phyloP scores from a whole-genome alignment of 2,113 vertebrate genomes.

The Jaculus jaculus region DNA sequence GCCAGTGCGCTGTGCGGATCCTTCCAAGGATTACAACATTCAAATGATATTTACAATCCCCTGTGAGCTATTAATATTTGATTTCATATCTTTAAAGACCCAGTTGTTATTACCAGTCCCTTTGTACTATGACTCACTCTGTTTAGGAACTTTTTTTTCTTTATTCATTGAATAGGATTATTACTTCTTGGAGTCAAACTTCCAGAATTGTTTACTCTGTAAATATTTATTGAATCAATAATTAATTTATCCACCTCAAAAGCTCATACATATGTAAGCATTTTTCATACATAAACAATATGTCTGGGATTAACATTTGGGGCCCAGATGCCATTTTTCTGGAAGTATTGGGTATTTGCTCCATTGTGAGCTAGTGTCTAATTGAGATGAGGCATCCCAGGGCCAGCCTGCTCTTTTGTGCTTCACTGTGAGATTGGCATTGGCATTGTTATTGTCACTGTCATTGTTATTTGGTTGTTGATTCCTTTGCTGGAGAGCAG shows the following conservation, averaged over 20 bases:
- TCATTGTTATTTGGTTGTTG: neutral
- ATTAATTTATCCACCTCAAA: constrained; percentile 56
- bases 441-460: neutral
- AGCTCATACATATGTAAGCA: constrained; percentile 42
- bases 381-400: neutral
- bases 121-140: neutral
- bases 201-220: constrained; percentile 44
- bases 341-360: neutral
- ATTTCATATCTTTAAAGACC: neutral
- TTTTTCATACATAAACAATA: constrained; percentile 7
- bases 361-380: neutral
- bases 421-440: neutral
- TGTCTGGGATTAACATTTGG: neutral
- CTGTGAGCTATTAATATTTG: neutral
- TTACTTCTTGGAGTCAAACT: neutral
- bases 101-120: neutral
- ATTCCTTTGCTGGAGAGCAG: neutral
- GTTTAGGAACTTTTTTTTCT: neutral
- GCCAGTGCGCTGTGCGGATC: neutral
- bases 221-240: constrained; percentile 66
- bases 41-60: neutral
- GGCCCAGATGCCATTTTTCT: neutral
- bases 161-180: neutral
- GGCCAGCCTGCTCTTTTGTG: neutral
- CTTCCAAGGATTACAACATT: neutral